phyloP scores from a whole-genome alignment of 2,113 vertebrate genomes.

The Mungos mungo region DNA sequence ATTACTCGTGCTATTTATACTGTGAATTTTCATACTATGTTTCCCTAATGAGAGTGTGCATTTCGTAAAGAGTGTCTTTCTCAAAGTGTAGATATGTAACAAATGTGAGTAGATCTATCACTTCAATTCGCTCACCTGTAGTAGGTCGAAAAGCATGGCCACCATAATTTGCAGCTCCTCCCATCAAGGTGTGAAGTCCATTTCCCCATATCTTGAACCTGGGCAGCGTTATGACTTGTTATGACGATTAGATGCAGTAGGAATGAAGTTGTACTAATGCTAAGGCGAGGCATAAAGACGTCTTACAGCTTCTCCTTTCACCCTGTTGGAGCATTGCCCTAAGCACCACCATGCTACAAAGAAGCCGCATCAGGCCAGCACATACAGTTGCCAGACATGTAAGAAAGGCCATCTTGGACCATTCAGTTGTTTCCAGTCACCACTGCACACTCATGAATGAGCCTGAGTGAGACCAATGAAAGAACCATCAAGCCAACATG shows the following conservation, averaged over 20 bases:
- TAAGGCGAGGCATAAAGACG: neutral
- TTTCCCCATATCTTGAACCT: neutral
- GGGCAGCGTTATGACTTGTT: neutral
- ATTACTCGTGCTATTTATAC: neutral
- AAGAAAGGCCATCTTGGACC: neutral
- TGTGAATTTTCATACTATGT: constrained; percentile 8
- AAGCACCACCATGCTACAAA: neutral
- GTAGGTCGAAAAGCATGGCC: neutral
- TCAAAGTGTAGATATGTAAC: neutral
- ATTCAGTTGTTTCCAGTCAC: neutral
- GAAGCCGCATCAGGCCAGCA: neutral
- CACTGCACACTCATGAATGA: neutral
- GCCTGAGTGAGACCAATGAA: neutral
- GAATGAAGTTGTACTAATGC: neutral
- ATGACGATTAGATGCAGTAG: neutral
- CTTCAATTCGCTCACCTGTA: neutral
- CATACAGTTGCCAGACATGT: neutral
- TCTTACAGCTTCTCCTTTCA: constrained; percentile 3
- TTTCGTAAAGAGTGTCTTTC: neutral
- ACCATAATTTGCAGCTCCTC: neutral
- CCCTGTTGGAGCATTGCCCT: neutral
- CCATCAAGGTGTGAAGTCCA: neutral
- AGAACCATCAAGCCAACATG: neutral
- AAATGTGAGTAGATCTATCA: neutral
- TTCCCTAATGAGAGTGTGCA: neutral